Evolutionary conservation across 2,113 vertebrate genomes (phyloP), one percentile per base, ranked within the genome.

Genomic region (Pluvialis apricaria): DNA sequence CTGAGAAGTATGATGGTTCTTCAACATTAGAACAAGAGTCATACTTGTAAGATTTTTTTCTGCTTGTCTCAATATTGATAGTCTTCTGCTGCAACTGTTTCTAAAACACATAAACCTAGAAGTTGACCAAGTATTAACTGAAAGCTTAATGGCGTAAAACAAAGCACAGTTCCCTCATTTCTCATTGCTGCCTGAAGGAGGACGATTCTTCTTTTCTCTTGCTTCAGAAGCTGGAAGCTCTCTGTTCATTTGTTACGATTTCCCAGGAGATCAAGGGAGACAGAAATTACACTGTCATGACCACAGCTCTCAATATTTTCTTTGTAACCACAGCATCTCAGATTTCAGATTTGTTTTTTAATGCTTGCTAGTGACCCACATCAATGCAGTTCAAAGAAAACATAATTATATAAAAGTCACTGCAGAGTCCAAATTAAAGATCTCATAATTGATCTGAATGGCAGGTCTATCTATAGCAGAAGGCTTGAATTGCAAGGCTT

Each of bases 341-440:
- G 58, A 92, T 96, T 96, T 95, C 83, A 87, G 47, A 36, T 91
- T 78, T 95, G 84, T 51, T 89, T 97, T 96, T 90, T 94, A 90
- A 88, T 96, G 94, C 96, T 82, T 52, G 32, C 94, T 91, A 95
- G 61, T 82, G 72, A 95, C 88, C 93, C 94, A 95, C 95, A 97
- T 97, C 94, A 98, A 92, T 66, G 73, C 84, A 91, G 94, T 68
- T 95, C 0, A 29, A 94, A 97, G 96, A 93, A 89, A 97, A 92
- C 87, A 69, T 93, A 87, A 95, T 95, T 91, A 95, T 95, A 96
- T 96, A 95, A 94, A 96, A 95, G 62, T 82, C 81, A 91, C 45
- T 42, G 57, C 66, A 70, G 82, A 88, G 90, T 91, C 64, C 55
- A 93, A 97, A 97, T 98, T 97, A 97, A 95, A 97, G 96, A 88